Base-by-base conservation (phyloP, 2,797 vertebrate genomes). In the Florisuga fusca region DNA sequence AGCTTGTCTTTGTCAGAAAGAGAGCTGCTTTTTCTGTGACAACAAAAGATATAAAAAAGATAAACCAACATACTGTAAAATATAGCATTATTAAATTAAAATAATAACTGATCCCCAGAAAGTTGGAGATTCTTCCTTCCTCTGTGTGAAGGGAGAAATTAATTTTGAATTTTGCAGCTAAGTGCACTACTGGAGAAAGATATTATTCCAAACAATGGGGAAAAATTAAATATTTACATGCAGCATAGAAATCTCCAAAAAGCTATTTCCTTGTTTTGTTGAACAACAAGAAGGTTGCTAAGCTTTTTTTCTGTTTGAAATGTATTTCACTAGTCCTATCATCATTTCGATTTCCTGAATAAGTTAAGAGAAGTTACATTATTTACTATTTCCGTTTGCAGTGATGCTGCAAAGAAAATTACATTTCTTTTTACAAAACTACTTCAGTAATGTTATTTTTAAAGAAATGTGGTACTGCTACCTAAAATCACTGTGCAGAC, bases 1-100 rank as follows among this genome's bases (percentile, higher is more conserved):
- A 96, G 83, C 74, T 94, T 94, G 83, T 95, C 91, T 88, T 84
- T 50, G 74, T 79, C 61, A 94, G 87, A 76, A 85, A 93, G 74
- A 84, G 41, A 86, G 57, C 26, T 81, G 88, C 69, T 78, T 58
- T 59, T 91, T 88, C 46, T 62, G 57, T 33, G 41, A 36, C 20
- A 90, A 79, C 41, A 59, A 86, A 81, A 73, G 9, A 87, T 69
- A 57, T 9, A 67, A 84, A 93, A 90, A 94, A 63, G 87, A 76
- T 55, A 86, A 36, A 73, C 9, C 10, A 62, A 33, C 27, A 66
- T 26, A 59, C 13, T 57, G 22, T 67, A 76, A 93, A 91, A 76
- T 7, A 61, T 5, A 53, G 12, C 4, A 72, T 55, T 43, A 29
- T 31, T 57, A 71, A 90, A 84, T 62, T 29, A 66, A 66, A 84